Conservation (phyloP, 2,888 invertebrate genomes). For the Phania funesta region DNA sequence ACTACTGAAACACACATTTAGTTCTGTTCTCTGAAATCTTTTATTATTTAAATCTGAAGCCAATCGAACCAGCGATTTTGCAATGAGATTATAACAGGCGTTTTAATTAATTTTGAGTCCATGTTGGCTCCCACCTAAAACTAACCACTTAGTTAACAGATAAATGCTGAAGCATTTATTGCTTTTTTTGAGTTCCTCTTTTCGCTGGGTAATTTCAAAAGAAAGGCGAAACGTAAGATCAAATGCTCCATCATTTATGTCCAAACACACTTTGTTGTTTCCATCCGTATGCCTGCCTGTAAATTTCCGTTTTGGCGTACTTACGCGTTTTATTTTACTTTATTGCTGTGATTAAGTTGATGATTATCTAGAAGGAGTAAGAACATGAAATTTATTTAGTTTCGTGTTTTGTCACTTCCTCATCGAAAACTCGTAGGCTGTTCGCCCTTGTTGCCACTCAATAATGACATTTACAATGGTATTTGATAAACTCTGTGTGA, state of each 20-base stretch:
- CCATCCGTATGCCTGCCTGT: not conserved
- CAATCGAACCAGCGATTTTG: too few species aligned
- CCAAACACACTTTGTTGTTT: conserved; percentile 34
- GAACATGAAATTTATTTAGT: conserved; percentile 21
- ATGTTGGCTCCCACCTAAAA: too few species aligned
- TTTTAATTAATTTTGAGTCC: too few species aligned
- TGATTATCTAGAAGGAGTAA: conserved; percentile 53
- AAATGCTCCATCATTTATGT: conserved; percentile 59
- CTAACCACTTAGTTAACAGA: too few species aligned
- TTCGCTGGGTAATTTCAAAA: too few species aligned
- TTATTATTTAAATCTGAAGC: too few species aligned
- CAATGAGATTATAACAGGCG: too few species aligned
- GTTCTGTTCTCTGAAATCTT: too few species aligned
- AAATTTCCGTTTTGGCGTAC: not conserved
- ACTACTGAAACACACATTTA: too few species aligned
- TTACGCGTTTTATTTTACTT: conserved; percentile 20
- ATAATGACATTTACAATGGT: conserved; percentile 26
- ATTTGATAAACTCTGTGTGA: conserved; percentile 21
- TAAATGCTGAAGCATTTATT: too few species aligned
- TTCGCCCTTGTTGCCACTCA: not conserved
- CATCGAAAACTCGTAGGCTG: not conserved
- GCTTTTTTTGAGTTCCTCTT: too few species aligned
- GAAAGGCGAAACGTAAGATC: conserved; percentile 36
- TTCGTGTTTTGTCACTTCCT: conserved; percentile 1
- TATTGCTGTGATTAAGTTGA: conserved; percentile 53